A percentile compares a stretch with the other conserved stretches of the same genome.
Conservation (phyloP, 2,113 vertebrate genomes). For the Pelvicachromis taeniatus region DNA sequence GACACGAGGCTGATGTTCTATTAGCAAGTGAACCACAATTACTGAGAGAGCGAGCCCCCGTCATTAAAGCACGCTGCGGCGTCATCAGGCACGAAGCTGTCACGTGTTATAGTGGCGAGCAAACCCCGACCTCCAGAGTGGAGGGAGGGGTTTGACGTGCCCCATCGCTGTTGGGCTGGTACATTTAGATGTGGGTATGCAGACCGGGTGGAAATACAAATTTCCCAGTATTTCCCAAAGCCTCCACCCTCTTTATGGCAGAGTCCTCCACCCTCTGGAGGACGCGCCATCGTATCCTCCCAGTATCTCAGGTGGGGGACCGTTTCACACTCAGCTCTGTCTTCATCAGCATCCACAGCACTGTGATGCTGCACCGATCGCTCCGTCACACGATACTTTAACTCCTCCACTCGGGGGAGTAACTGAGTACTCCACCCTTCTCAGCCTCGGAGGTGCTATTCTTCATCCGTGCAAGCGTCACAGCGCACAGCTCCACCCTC, state of each 20-base stretch:
- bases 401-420: neutral
- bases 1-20: neutral
- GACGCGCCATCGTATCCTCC: neutral
- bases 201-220: neutral
- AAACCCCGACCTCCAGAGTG: no score
- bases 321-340: neutral
- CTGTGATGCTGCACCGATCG: neutral
- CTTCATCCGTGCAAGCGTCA: neutral
- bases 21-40: neutral
- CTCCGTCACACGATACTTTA: neutral
- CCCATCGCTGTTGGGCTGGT: neutral
- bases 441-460: neutral
- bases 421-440: neutral
- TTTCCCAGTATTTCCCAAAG: neutral
- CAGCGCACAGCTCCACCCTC: neutral
- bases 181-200: no score
- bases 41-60: rapidly evolving
- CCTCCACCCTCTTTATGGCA: neutral
- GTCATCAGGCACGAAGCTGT: no score
- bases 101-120: no score
- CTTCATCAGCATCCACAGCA: neutral
- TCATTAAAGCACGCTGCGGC: neutral
- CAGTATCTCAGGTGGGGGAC: neutral
- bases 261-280: neutral
- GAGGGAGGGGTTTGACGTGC: neutral